Evolutionary conservation across 2,888 invertebrate genomes (phyloP), one percentile per base, ranked within the genome.

Genomic region (Digitonthophagus gazella): DNA sequence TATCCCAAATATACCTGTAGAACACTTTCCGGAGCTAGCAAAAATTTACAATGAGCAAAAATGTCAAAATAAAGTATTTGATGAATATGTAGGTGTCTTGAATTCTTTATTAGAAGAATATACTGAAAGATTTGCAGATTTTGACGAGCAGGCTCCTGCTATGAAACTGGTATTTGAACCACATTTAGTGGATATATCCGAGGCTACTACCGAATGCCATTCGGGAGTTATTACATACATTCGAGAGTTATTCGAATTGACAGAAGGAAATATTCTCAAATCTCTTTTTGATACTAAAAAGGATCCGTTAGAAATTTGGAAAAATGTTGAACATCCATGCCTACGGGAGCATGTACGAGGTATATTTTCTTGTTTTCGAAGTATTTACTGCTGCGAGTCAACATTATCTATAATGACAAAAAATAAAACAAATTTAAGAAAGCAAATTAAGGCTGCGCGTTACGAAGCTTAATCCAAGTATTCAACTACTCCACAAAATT

Each of bases 101-200:
- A 18, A 15, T 58, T 18, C 55, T 66, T 66, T 55, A 66, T 19
- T 19, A 20, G 55, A 58, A 16, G 22, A 66, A 19, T 66, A 66
- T 66, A 66, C 58, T 66, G 56, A 66, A 14, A 66, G 66, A 66
- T 66, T 66, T 11, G 58, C 58, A 16, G 58, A 58, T 66, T 58
- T 66, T 66, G 66, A 66, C 66, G 58, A 66, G 20, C 66, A 66
- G 19, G 58, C 66, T 66, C 66, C 66, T 58, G 58, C 28, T 58
- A 66, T 66, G 66, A 66, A 66, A 66, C 58, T 66, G 58, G 65
- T 18, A 54, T 28, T 65, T 65, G 22, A 22, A 22, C 22, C 22
- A 22, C 22, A 65, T 65, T 64, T 64, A 64, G 28, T 64, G 28
- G 28, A 64, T 64, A 3, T 64, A 22, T 22, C 4, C 15, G 22